These are phyloP conservation scores for Gryon sp. DNA, from an alignment of 1,140 invertebrate species.

Conservation along the genomic window DNA sequence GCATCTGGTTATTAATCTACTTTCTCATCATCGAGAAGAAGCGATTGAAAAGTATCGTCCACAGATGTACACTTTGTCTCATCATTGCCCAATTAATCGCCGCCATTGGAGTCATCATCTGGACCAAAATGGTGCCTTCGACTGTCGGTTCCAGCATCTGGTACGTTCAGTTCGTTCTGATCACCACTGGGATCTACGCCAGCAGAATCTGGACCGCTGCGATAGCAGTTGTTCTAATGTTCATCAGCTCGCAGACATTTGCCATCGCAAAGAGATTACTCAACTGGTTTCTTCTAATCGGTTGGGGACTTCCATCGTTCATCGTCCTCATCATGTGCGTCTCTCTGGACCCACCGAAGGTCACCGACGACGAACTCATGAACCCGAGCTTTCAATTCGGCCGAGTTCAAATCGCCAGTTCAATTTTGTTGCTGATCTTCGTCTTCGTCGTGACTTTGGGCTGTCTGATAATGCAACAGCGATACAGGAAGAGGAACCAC, in stretches of 20 bases:
- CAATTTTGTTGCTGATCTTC: conserved; percentile 83
- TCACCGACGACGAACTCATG: conserved; percentile 78
- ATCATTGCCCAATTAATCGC: conserved; percentile 85
- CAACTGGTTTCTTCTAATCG: conserved; percentile 85
- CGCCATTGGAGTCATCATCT: conserved; percentile 73
- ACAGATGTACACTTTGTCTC: conserved; percentile 89
- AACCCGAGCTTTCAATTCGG: conserved; percentile 92
- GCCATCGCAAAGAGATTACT: conserved; percentile 88
- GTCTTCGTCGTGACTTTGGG: conserved; percentile 88
- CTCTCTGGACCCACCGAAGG: conserved; percentile 57
- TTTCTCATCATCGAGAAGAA: conserved; percentile 85
- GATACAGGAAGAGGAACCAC: conserved; percentile 79
- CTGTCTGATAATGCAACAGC: conserved; percentile 87
- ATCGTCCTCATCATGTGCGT: conserved; percentile 73
- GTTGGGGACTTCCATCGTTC: conserved; percentile 85
- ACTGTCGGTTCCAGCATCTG: conserved; percentile 67
- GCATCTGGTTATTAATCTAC: conserved; percentile 88
- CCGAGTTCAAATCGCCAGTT: conserved; percentile 84
- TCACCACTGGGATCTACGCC: conserved; percentile 87
- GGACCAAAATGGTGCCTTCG: conserved; percentile 70
- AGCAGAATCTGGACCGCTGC: conserved; percentile 91
- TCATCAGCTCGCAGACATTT: conserved; percentile 89
- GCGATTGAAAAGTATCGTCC: conserved; percentile 89
- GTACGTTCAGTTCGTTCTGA: conserved; percentile 85
- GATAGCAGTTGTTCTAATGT: conserved; percentile 88